Evolutionary conservation across 2,113 vertebrate species (phyloP).

Genomic region (Rattus norvegicus): DNA sequence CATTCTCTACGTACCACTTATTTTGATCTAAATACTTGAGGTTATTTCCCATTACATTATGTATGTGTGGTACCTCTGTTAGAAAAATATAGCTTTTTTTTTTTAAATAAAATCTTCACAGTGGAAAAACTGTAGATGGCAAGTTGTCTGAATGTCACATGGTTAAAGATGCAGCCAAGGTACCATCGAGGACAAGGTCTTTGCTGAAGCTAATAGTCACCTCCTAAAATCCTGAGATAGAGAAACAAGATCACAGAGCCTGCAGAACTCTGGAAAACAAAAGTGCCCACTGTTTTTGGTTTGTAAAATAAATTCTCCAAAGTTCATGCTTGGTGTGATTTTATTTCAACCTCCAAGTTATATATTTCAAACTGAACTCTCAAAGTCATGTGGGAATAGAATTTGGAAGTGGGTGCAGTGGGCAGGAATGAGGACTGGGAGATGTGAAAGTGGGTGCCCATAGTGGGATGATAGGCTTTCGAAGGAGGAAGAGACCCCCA

Average conservation of each 20-base stretch:
- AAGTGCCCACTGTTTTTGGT: neutral
- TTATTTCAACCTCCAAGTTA: neutral
- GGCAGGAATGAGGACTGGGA: neutral
- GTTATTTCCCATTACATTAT: neutral
- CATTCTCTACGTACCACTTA: neutral
- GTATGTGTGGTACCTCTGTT: neutral
- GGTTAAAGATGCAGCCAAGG: neutral
- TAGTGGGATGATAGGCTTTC: neutral
- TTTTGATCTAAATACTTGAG: neutral
- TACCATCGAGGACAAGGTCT: neutral
- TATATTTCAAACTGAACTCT: neutral
- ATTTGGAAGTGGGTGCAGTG: neutral
- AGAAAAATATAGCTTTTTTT: neutral
- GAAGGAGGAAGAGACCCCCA: neutral
- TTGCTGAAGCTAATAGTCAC: neutral
- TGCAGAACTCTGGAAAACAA: neutral
- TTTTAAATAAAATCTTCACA: neutral
- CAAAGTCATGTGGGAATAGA: neutral
- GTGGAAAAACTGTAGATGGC: neutral
- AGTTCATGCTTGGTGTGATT: neutral
- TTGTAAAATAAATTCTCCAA: slow-evolving; percentile 3
- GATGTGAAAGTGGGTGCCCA: too few relatives aligned
- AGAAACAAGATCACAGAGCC: neutral
- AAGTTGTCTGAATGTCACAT: neutral
- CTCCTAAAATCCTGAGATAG: neutral